Evolutionary conservation across 2,888 invertebrate genomes (phyloP).

Genomic region (Diarsia rubi): DNA sequence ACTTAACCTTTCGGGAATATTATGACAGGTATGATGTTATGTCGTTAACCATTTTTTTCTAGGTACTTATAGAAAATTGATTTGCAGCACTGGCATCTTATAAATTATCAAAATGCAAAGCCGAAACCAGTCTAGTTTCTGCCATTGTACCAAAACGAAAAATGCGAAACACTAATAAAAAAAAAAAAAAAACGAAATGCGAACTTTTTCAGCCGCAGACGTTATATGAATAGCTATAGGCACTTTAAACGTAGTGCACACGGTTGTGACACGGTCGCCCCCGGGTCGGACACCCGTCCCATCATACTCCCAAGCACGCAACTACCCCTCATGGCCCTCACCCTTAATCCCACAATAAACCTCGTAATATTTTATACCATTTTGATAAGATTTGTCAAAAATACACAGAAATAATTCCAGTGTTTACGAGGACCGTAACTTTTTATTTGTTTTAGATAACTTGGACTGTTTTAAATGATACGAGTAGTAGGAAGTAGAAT

Average conservation of each 20-base stretch:
- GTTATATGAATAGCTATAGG: neutral
- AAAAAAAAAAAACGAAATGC: neutral
- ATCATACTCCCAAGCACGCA: conserved; percentile 29
- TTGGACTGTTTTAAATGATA: conserved; percentile 19
- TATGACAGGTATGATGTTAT: too few relatives aligned
- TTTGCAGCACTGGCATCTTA: neutral
- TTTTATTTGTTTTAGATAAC: conserved; percentile 49
- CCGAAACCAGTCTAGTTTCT: neutral
- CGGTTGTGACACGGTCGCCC: conserved; percentile 13
- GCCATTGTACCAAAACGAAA: neutral
- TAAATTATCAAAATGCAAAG: neutral
- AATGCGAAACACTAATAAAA: neutral
- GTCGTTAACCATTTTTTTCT: too few relatives aligned
- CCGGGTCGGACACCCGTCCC: conserved; percentile 7
- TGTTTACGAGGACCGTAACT: conserved; percentile 57
- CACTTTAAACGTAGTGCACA: conserved; percentile 1
- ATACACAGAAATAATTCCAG: conserved; percentile 56
- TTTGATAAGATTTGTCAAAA: conserved; percentile 61
- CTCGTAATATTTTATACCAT: conserved; percentile 51
- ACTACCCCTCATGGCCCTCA: conserved; percentile 23
- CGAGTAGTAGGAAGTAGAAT: conserved; percentile 36
- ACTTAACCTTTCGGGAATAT: too few relatives aligned
- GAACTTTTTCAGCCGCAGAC: conserved; percentile 20
- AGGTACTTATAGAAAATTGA: too few relatives aligned
- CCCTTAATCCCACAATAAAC: conserved; percentile 28